Percentiles rank a stretch among this genome's conserved stretches.
phyloP scores from a whole-genome alignment of 2,113 vertebrate species.

The Lethenteron camtschaticum region DNA sequence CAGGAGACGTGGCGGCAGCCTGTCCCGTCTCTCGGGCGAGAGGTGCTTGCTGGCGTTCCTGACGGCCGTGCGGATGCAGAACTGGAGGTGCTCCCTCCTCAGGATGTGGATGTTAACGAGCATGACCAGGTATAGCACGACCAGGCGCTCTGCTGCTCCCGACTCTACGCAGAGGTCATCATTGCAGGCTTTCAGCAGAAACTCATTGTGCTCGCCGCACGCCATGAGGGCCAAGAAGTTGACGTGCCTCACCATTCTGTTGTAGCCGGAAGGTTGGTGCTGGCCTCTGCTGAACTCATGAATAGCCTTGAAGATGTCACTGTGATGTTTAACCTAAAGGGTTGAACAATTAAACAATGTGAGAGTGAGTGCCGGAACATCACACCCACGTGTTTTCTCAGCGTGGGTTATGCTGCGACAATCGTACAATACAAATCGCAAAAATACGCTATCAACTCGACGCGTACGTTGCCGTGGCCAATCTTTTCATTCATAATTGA shows the following conservation, averaged over 20 bases:
- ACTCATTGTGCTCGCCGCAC: conserved; percentile 17
- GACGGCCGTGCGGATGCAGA: conserved; percentile 17
- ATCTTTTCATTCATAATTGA: no score
- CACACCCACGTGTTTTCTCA: no score
- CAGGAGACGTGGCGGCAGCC: conserved; percentile 23
- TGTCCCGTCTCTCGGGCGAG: conserved; percentile 11
- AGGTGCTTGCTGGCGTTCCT: conserved; percentile 11
- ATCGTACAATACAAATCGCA: no score
- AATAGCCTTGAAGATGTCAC: conserved; percentile 24
- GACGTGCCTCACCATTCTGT: conserved; percentile 23
- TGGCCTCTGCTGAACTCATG: conserved; percentile 33
- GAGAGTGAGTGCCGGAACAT: no score
- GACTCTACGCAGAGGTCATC: conserved; percentile 18
- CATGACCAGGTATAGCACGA: conserved; percentile 36
- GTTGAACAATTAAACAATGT: no score
- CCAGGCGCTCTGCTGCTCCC: conserved; percentile 30
- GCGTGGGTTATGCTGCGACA: no score
- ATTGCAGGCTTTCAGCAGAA: conserved; percentile 29
- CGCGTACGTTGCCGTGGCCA: no score
- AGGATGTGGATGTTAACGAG: conserved; percentile 25
- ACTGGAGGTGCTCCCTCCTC: conserved; percentile 13
- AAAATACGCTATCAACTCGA: no score
- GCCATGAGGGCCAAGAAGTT: conserved; percentile 25
- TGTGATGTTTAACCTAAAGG: conserved; percentile 11
- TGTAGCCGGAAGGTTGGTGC: conserved; percentile 10